These are phyloP conservation scores for Phymastichus coffea DNA, from an alignment of 1,140 invertebrate species.

Conservation along the genomic window DNA sequence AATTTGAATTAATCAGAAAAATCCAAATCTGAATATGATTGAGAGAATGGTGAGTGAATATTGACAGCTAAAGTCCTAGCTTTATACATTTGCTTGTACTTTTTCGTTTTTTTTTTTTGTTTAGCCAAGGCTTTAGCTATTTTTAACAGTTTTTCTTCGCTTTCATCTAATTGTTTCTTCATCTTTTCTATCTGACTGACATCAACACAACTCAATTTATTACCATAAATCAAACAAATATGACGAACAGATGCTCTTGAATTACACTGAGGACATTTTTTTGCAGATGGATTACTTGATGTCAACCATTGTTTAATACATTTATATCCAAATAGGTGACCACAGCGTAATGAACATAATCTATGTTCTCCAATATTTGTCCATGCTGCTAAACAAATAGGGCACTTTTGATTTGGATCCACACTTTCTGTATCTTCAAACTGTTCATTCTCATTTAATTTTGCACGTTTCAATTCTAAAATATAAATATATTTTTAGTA, in stretches of 20 bases:
- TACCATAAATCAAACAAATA: conserved; percentile 74
- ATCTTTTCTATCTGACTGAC: conserved; percentile 62
- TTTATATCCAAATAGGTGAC: conserved; percentile 83
- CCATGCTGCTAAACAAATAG: conserved; percentile 87
- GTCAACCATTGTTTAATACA: conserved; percentile 82
- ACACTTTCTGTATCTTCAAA: conserved; percentile 43
- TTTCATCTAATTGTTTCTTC: not conserved
- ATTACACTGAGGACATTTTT: conserved; percentile 86
- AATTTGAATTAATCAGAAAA: too few species aligned
- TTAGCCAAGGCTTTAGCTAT: conserved; percentile 1
- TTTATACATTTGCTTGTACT: conserved; percentile 17
- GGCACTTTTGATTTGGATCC: conserved; percentile 70
- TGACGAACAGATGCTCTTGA: conserved; percentile 72
- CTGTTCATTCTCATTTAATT: not conserved
- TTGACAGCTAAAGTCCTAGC: not conserved
- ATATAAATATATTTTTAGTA: not conserved
- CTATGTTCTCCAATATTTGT: conserved; percentile 81
- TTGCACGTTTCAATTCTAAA: not conserved
- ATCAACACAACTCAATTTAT: conserved; percentile 63
- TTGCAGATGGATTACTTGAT: conserved; percentile 18
- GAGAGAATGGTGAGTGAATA: too few species aligned
- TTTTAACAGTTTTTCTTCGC: not conserved
- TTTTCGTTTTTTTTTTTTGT: conserved; percentile 4
- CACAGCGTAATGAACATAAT: conserved; percentile 80
- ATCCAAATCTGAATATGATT: not conserved